These are phyloP conservation scores for Anarhynchus alexandrinus DNA, from an alignment of 2,113 vertebrate species.

Conservation along the genomic window DNA sequence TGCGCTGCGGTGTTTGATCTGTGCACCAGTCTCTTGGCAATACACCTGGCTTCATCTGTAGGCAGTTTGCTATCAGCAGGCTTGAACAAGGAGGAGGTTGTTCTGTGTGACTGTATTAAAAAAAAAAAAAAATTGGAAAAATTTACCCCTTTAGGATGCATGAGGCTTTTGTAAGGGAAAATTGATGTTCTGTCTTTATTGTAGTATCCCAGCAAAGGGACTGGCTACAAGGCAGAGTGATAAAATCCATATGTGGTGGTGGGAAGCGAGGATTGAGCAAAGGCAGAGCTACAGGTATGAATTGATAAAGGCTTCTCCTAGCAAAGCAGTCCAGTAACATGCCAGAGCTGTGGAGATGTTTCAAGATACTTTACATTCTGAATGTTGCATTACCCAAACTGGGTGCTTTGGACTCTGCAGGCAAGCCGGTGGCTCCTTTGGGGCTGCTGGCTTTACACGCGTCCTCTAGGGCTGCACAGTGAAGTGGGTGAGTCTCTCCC, in stretches of 20 bases:
- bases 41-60: neutral
- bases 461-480: neutral
- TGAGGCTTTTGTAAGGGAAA: neutral
- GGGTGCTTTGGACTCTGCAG: accelerated
- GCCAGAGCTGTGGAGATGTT: neutral
- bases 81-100: neutral
- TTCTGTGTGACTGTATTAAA: neutral
- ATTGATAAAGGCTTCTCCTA: neutral
- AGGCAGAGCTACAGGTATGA: neutral
- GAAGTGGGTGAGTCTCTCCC: neutral
- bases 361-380: neutral
- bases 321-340: neutral
- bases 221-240: neutral
- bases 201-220: neutral
- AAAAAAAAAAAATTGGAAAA: neutral
- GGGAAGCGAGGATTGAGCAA: neutral
- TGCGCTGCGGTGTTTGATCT: neutral
- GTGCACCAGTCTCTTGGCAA: neutral
- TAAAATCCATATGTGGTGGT: neutral
- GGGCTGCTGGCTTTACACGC: neutral
- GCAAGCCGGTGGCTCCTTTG: neutral
- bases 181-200: neutral
- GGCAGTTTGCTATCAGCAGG: accelerated
- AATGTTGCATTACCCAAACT: accelerated
- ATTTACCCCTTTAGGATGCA: neutral